These are phyloP conservation scores for Nomada fabriciana DNA, from an alignment of 2,888 invertebrate species.

Conservation along the genomic window DNA sequence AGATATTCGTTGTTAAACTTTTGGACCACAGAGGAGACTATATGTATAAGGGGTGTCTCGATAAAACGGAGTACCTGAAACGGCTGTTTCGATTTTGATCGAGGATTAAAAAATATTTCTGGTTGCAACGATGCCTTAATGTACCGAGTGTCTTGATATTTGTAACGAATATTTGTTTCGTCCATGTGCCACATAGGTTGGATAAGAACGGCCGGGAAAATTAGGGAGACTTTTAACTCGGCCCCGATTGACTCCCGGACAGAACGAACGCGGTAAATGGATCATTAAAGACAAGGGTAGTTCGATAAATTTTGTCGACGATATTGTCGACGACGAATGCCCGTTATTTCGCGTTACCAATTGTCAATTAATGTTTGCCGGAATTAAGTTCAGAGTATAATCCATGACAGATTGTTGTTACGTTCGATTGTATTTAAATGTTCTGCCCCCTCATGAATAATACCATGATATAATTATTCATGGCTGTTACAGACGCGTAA, in stretches of 20 bases:
- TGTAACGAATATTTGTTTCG: too few relatives aligned
- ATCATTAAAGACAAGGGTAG: too few relatives aligned
- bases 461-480: constrained; percentile 21
- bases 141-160: too few relatives aligned
- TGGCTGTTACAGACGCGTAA: not conserved
- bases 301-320: not conserved
- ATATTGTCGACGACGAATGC: not conserved
- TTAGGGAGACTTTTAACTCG: too few relatives aligned
- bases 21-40: not conserved
- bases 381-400: constrained; percentile 23
- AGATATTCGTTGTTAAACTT: not conserved
- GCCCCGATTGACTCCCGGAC: too few relatives aligned
- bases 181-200: too few relatives aligned
- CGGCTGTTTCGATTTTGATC: too few relatives aligned
- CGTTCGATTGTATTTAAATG: constrained; percentile 19
- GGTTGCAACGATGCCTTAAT: too few relatives aligned
- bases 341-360: not conserved
- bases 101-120: not conserved
- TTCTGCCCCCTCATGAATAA: constrained; percentile 3
- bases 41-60: not conserved
- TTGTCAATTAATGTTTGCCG: constrained; percentile 28
- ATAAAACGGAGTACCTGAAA: not conserved
- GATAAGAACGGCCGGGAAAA: too few relatives aligned
- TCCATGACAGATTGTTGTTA: constrained; percentile 19
- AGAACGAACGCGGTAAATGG: too few relatives aligned